These are phyloP conservation scores for Lochmaea capreae DNA, from an alignment of 2,888 invertebrate genomes.

Conservation along the genomic window DNA sequence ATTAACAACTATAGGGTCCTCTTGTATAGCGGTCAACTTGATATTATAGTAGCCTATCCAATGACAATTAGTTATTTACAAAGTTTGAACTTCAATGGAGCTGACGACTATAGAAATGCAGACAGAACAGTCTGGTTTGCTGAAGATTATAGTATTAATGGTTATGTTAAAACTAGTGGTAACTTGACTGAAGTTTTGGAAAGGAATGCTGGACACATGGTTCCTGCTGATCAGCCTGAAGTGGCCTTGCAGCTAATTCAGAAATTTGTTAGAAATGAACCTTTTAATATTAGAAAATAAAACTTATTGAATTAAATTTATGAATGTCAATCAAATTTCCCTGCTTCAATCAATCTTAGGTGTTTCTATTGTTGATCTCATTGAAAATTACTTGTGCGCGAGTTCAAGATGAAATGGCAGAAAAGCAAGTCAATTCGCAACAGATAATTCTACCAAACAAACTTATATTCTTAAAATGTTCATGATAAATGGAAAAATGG, in stretches of 20 bases:
- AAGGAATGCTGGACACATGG: conserved; percentile 84
- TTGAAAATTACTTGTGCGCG: no score
- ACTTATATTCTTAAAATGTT: no score
- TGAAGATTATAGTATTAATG: conserved; percentile 70
- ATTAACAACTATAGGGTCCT: conserved; percentile 76
- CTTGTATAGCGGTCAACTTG: conserved; percentile 89
- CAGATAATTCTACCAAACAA: no score
- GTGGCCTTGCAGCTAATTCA: conserved; percentile 77
- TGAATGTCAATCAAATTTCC: no score
- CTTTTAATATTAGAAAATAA: neutral
- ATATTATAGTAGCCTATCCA: conserved; percentile 88
- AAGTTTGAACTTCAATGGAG: conserved; percentile 74
- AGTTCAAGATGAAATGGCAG: no score
- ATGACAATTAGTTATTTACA: conserved; percentile 81
- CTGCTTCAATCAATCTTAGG: no score
- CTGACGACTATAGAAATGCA: conserved; percentile 73
- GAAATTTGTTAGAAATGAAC: conserved; percentile 46
- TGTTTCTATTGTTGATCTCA: no score
- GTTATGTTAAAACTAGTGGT: conserved; percentile 76
- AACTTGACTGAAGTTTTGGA: conserved; percentile 79
- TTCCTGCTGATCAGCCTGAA: conserved; percentile 81
- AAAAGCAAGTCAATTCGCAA: no score
- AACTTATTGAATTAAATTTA: no score
- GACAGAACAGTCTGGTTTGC: conserved; percentile 76
- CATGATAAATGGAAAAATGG: no score